Conservation (phyloP, 2,797 vertebrate genomes). For the Acipenser oxyrinchus region DNA sequence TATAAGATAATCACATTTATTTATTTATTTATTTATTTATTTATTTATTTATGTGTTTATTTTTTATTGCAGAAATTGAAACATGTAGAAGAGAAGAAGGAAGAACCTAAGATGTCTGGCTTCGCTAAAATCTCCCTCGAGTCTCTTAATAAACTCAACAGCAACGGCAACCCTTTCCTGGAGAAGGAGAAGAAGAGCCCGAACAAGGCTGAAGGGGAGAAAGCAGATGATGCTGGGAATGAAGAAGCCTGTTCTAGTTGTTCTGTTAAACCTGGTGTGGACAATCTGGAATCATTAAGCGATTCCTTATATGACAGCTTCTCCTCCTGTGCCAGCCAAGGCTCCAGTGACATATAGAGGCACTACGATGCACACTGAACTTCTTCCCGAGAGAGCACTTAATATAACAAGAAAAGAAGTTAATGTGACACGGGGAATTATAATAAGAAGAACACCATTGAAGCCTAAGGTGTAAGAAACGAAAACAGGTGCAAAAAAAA, state of each 20-base stretch:
- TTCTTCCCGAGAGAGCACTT: slow-evolving; percentile 13
- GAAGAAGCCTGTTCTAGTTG: slow-evolving; percentile 52
- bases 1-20: neutral
- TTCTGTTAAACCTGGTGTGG: slow-evolving; percentile 44
- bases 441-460: neutral
- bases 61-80: slow-evolving; percentile 65
- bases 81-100: slow-evolving; percentile 54
- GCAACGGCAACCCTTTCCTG: slow-evolving; percentile 52
- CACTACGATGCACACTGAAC: slow-evolving; percentile 4
- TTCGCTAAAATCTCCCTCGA: slow-evolving; percentile 66
- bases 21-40: neutral
- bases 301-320: slow-evolving; percentile 85
- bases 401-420: neutral
- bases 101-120: slow-evolving; percentile 44
- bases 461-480: neutral
- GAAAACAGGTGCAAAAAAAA: neutral
- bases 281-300: slow-evolving; percentile 68
- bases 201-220: slow-evolving; percentile 41
- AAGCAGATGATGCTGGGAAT: slow-evolving; percentile 43
- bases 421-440: neutral
- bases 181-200: slow-evolving; percentile 45
- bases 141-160: slow-evolving; percentile 72
- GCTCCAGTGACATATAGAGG: slow-evolving; percentile 64
- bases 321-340: slow-evolving; percentile 78
- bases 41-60: neutral